Evolutionary conservation across 2,888 invertebrate species (phyloP), one percentile per base, ranked within the genome.

Genomic region (Rhamphomyia laevipes): DNA sequence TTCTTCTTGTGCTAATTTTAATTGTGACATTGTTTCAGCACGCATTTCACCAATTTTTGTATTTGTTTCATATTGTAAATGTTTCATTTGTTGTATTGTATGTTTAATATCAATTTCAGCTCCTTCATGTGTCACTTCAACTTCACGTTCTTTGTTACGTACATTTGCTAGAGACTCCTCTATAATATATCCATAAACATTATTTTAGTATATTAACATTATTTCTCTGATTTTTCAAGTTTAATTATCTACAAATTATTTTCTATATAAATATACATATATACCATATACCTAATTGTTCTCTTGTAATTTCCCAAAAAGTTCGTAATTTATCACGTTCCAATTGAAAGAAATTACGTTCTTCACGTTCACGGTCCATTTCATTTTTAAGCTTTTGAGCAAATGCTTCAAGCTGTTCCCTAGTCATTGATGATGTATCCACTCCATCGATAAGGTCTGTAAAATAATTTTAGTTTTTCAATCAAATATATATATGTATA

Each of bases 301-400:
- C 82, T 56, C 89, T 80, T 0, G 93, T 88, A 48, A 95, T 92
- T 70, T 95, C 94, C 95, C 95, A 96, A 66, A 93, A 94, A 4
- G 90, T 90, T 57, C 91, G 79, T 15, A 95, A 77, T 72, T 94
- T 94, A 67, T 95, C 95, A 57, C 95, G 76, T 73, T 96, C 96
- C 60, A 95, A 69, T 71, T 95, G 95, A 62, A 93, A 95, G 67
- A 86, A 95, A 69, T 95, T 95, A 48, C 96, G 74, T 68, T 96
- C 95, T 68, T 95, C 95, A 60, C 95, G 76, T 69, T 96, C 95
- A 50, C 89, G 80, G 63, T 95, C 94, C 65, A 94, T 76, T 73
- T 95, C 93, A 63, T 90, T 90, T 65, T 89, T 83, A 17, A 94
- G 81, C 59, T 83, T 80, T 44, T 84, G 75, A 13, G 89, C 84